These are phyloP conservation scores for Hyalella azteca DNA, from an alignment of 2,888 invertebrate species.

Conservation along the genomic window DNA sequence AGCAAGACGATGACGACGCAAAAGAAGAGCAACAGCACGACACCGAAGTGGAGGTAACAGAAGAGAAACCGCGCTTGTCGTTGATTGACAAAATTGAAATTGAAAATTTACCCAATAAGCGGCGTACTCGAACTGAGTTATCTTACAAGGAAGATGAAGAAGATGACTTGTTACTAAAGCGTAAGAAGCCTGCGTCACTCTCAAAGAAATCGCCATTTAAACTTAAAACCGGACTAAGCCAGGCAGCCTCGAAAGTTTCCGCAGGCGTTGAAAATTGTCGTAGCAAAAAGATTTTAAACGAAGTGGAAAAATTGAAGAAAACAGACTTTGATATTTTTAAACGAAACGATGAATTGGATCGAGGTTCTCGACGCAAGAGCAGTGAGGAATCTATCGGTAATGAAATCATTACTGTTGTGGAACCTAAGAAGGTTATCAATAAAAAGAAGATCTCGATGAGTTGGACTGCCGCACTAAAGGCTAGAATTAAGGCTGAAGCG, in stretches of 20 bases:
- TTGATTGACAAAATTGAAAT: not conserved
- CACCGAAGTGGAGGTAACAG: not conserved
- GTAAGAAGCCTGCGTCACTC: not conserved
- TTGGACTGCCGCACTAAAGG: slow-evolving; percentile 57
- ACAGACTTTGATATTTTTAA: slow-evolving; percentile 29
- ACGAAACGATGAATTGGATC: not conserved
- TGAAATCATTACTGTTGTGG: no score
- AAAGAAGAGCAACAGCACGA: not conserved
- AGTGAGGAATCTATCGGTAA: not conserved
- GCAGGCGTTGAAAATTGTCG: not conserved
- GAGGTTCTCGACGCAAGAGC: slow-evolving; percentile 2
- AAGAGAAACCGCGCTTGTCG: not conserved
- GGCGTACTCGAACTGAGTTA: slow-evolving; percentile 27
- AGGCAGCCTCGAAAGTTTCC: not conserved
- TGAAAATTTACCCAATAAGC: slow-evolving; percentile 24
- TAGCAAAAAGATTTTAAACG: not conserved
- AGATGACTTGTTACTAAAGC: slow-evolving; percentile 2
- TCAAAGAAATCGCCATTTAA: not conserved
- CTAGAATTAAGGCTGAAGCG: slow-evolving; percentile 44
- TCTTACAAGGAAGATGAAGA: slow-evolving; percentile 42
- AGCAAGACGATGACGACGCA: slow-evolving; percentile 37
- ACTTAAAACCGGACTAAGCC: not conserved
- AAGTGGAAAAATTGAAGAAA: slow-evolving; percentile 38
- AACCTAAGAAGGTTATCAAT: slow-evolving; percentile 34
- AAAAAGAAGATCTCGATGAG: slow-evolving; percentile 53